Percentiles rank a stretch among this genome's conserved stretches.
Conservation (phyloP, 2,113 vertebrate species). For the Oryzias celebensis region DNA sequence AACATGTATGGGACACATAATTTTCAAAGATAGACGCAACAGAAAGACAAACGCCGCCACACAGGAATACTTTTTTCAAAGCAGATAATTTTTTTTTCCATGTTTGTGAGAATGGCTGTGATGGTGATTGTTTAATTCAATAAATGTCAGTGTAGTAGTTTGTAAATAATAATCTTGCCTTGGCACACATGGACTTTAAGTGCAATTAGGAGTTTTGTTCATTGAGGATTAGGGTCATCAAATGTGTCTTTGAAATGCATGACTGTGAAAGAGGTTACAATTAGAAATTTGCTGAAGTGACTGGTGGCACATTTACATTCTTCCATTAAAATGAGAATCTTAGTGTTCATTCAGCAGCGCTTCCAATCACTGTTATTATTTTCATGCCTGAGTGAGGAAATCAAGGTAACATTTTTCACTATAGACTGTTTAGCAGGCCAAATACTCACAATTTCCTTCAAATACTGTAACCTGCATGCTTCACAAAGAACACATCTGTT, state of each 20-base stretch:
- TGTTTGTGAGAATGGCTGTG: slow-evolving; percentile 31
- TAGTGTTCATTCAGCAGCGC: slow-evolving; percentile 45
- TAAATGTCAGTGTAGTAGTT: slow-evolving; percentile 50
- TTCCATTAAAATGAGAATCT: slow-evolving; percentile 18
- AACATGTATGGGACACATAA: slow-evolving; percentile 4
- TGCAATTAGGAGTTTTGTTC: slow-evolving; percentile 58
- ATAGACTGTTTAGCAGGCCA: slow-evolving; percentile 9
- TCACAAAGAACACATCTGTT: slow-evolving; percentile 34
- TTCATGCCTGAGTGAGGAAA: not conserved
- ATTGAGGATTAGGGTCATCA: slow-evolving; percentile 27
- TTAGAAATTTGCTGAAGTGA: not conserved
- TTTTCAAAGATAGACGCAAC: slow-evolving; percentile 10
- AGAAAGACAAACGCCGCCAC: slow-evolving; percentile 40
- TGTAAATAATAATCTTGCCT: slow-evolving; percentile 37
- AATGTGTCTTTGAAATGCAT: slow-evolving; percentile 23
- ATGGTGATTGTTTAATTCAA: slow-evolving; percentile 18
- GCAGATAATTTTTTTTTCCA: slow-evolving; percentile 5
- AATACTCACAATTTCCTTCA: slow-evolving; percentile 25
- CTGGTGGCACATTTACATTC: slow-evolving; percentile 22
- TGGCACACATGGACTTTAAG: slow-evolving; percentile 48
- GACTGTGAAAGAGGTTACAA: slow-evolving; percentile 16
- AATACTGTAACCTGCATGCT: slow-evolving; percentile 58
- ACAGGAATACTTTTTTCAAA: not conserved
- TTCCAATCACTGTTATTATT: slow-evolving; percentile 49
- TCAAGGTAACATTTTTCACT: not conserved